phyloP scores from a whole-genome alignment of 2,797 vertebrate genomes.

The Enteromius trimaculatus region DNA sequence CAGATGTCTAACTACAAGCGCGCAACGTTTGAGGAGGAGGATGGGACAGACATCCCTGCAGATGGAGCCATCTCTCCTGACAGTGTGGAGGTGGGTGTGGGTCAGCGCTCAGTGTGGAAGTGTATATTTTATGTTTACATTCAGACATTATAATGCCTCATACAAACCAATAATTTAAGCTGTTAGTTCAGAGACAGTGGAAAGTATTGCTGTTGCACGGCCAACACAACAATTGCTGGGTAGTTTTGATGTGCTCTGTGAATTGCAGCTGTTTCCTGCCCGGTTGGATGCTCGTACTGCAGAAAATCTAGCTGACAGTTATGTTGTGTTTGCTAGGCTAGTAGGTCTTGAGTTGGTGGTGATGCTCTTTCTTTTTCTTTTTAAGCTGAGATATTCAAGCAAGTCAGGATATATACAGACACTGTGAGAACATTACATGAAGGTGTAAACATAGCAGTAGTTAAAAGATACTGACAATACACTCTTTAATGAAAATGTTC shows the following conservation, averaged over 20 bases:
- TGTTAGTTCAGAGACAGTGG: neutral
- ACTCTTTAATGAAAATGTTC: neutral
- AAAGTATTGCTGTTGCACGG: neutral
- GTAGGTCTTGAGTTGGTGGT: neutral
- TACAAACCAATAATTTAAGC: neutral
- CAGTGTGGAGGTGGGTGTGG: constrained; percentile 84
- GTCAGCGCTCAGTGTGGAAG: neutral
- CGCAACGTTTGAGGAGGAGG: constrained; percentile 91
- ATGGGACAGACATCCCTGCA: constrained; percentile 76
- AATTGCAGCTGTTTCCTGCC: neutral
- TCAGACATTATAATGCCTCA: neutral
- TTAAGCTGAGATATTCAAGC: neutral
- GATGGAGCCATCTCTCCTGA: constrained; percentile 86
- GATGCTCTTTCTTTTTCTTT: constrained; percentile 17
- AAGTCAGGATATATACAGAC: neutral
- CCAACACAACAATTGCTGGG: neutral
- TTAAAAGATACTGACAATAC: neutral
- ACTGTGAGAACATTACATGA: neutral
- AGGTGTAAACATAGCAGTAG: neutral
- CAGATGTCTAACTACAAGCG: constrained; percentile 97
- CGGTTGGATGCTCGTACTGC: neutral
- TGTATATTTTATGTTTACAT: neutral
- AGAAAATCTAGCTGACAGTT: neutral
- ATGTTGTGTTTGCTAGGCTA: neutral
- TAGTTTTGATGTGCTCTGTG: constrained; percentile 4